Conservation (phyloP, 2,113 vertebrate genomes). For the Empidonax alnorum region DNA sequence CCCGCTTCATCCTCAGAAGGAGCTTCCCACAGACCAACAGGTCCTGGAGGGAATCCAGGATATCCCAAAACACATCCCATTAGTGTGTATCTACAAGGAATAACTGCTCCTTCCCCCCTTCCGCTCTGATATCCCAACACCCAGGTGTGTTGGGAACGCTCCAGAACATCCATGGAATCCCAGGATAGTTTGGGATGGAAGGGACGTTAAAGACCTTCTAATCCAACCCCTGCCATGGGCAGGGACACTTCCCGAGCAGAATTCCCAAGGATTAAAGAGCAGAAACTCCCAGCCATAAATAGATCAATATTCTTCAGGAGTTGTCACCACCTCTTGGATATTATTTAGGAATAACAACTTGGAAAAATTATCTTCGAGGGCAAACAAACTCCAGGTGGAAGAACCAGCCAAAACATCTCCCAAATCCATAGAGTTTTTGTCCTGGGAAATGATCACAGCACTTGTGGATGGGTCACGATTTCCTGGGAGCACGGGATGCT, state of each 20-base stretch:
- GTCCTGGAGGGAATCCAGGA: neutral
- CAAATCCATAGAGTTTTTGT: neutral
- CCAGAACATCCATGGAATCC: rapidly evolving
- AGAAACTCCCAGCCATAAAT: neutral
- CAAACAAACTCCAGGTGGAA: neutral
- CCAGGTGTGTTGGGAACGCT: neutral
- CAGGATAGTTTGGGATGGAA: neutral
- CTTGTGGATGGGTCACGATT: neutral
- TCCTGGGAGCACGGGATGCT: neutral
- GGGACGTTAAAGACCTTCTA: neutral
- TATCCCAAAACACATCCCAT: neutral
- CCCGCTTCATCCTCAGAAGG: neutral
- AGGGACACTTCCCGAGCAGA: neutral
- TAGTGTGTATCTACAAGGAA: neutral
- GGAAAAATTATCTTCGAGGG: neutral
- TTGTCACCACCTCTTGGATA: too few species aligned
- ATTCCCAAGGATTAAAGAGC: neutral
- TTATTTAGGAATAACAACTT: too few species aligned
- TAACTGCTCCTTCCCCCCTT: neutral
- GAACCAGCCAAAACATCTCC: neutral
- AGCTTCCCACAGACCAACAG: neutral
- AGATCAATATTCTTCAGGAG: neutral
- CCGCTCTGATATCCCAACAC: neutral
- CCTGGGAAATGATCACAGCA: neutral
- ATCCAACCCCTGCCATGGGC: neutral